Conservation (phyloP, 2,797 vertebrate genomes). For the Furcifer pardalis region DNA sequence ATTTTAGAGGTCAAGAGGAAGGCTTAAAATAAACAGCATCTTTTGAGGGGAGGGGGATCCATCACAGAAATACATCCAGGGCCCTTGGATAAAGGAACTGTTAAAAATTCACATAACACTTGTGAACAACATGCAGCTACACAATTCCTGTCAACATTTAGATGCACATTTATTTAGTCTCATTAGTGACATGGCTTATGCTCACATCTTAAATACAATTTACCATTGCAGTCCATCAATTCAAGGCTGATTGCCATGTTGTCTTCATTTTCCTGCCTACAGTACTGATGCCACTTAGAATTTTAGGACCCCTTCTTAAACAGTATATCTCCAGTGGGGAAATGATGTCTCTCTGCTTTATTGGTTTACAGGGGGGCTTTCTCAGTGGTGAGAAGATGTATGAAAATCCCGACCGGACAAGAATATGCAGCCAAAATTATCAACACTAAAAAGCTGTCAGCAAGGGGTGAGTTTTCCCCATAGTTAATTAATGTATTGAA, state of each 20-base stretch:
- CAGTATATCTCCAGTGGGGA: slow-evolving; percentile 2
- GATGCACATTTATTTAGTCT: slow-evolving; percentile 37
- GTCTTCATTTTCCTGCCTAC: slow-evolving; percentile 9
- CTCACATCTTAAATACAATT: slow-evolving; percentile 32
- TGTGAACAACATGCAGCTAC: slow-evolving; percentile 33
- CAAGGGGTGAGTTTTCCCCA: slow-evolving; percentile 86
- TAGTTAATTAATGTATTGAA: slow-evolving; percentile 1
- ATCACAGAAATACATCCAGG: slow-evolving; percentile 38
- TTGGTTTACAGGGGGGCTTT: slow-evolving; percentile 90
- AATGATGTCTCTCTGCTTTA: slow-evolving; percentile 62
- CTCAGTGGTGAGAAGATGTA: slow-evolving; percentile 94
- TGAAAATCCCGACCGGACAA: slow-evolving; percentile 95
- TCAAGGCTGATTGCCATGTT: slow-evolving; percentile 17
- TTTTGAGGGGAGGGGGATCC: background rate
- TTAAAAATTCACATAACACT: background rate
- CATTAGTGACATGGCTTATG: slow-evolving; percentile 7
- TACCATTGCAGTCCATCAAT: slow-evolving; percentile 18
- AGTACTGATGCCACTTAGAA: slow-evolving; percentile 5
- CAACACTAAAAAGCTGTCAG: slow-evolving; percentile 98
- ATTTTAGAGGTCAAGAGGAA: slow-evolving; percentile 41
- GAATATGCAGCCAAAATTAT: slow-evolving; percentile 98
- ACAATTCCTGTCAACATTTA: slow-evolving; percentile 34
- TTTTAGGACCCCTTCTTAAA: slow-evolving; percentile 14
- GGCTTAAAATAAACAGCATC: background rate
- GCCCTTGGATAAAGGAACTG: slow-evolving; percentile 26